Conservation (phyloP, 92 coral and sea anemone species). For the Anthopleura xanthogrammica region DNA sequence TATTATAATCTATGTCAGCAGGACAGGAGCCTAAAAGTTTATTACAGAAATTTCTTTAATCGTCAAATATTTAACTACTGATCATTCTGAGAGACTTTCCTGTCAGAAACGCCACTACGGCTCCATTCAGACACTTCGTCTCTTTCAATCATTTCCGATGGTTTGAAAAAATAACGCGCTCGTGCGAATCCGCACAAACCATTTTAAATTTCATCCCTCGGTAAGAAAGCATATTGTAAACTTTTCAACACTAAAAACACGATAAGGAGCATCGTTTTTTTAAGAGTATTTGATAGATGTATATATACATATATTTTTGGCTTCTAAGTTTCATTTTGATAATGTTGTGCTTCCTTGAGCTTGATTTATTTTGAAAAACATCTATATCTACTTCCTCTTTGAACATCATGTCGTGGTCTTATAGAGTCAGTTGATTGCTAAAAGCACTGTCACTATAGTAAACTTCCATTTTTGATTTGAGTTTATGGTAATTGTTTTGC, state of each 20-base stretch:
- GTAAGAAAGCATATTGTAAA: background rate
- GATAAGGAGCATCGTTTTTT: background rate
- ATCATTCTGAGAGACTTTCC: background rate
- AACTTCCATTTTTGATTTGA: constrained; percentile 36
- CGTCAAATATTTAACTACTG: background rate
- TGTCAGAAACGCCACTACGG: background rate
- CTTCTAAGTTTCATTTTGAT: background rate
- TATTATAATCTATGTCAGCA: background rate
- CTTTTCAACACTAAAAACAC: background rate
- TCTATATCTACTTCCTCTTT: background rate
- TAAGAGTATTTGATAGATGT: background rate
- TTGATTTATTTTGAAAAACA: constrained; percentile 15
- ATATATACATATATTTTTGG: background rate
- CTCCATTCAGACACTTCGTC: constrained; percentile 14
- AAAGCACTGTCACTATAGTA: constrained; percentile 5
- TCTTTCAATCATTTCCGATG: constrained; percentile 22
- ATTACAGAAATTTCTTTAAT: constrained; percentile 1
- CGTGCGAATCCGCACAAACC: background rate
- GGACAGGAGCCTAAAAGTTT: background rate
- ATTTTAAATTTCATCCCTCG: background rate
- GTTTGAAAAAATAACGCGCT: background rate
- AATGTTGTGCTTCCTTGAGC: constrained; percentile 2
- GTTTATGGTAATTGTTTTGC: constrained; percentile 1
- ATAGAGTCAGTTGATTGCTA: constrained; percentile 10
- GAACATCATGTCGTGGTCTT: background rate